A percentile compares a stretch with the other conserved stretches of the same genome.
Evolutionary conservation across 1,140 invertebrate genomes (phyloP).

Genomic region (Tetragonula clypearis): DNA sequence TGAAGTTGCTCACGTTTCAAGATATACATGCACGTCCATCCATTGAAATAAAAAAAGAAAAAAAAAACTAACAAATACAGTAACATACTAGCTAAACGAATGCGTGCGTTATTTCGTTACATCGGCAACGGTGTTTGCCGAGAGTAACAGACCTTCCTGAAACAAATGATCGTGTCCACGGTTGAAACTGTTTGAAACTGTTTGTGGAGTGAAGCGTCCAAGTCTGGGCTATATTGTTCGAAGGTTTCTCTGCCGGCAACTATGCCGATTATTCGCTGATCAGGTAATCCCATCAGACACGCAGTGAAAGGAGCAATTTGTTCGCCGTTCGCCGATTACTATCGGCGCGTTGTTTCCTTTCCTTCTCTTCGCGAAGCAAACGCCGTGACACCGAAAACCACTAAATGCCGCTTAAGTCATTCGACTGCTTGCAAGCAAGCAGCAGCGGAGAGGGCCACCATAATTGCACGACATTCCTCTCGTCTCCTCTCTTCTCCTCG

Average conservation of each 20-base stretch:
- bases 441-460: constrained; percentile 53
- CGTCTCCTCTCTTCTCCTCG: constrained; percentile 46
- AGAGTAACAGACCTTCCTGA: background rate
- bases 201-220: background rate
- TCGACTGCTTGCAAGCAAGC: constrained; percentile 54
- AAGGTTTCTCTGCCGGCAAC: background rate
- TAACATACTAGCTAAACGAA: too few species aligned
- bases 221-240: constrained; percentile 1
- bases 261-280: constrained; percentile 55
- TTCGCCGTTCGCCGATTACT: constrained; percentile 53
- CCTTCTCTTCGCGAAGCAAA: constrained; percentile 34
- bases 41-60: too few species aligned
- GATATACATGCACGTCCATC: too few species aligned
- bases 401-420: constrained; percentile 70
- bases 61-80: too few species aligned
- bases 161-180: background rate
- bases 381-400: constrained; percentile 67
- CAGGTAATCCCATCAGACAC: constrained; percentile 55
- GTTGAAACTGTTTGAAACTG: background rate
- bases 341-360: constrained; percentile 32
- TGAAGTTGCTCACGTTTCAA: too few species aligned
- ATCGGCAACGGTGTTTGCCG: too few species aligned
- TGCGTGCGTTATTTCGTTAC: too few species aligned
- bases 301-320: constrained; percentile 60
- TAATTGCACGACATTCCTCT: constrained; percentile 69